Evolutionary conservation across 1,140 invertebrate species (phyloP).

Genomic region (Berghia stephanieae): DNA sequence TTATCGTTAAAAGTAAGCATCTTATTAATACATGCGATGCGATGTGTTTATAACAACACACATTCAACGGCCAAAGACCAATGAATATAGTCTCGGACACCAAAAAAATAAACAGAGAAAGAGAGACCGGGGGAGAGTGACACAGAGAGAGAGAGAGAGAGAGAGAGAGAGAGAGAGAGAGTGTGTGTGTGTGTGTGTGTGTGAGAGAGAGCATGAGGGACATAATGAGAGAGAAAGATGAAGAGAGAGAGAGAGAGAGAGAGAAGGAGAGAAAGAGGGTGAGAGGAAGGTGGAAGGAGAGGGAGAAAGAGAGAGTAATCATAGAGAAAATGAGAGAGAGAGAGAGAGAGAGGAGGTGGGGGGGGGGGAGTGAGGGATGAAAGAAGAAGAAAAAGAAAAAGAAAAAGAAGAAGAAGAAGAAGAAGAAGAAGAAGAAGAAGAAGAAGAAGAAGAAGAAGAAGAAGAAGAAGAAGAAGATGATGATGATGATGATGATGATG

Average conservation of each 20-base stretch:
- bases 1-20: too few species aligned
- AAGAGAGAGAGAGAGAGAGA: constrained; percentile 21
- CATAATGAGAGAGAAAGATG: constrained; percentile 8
- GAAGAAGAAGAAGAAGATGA: background rate
- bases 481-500: too few species aligned
- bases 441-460: background rate
- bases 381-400: constrained; percentile 34
- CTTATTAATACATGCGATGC: too few species aligned
- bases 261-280: constrained; percentile 15
- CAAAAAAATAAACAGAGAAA: too few species aligned
- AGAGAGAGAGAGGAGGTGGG: constrained; percentile 6
- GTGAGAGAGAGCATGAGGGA: constrained; percentile 18
- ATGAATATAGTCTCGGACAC: too few species aligned
- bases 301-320: constrained; percentile 5
- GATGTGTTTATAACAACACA: too few species aligned
- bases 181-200: background rate
- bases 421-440: background rate
- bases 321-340: too few species aligned
- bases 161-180: constrained; percentile 29
- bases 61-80: too few species aligned
- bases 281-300: constrained; percentile 19
- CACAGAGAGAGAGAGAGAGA: constrained; percentile 29
- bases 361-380: background rate
- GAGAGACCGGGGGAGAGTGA: background rate
- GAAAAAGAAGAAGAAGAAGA: background rate